Base-by-base conservation (phyloP, 1,140 invertebrate genomes). In the Zeugodacus cucurbitae region DNA sequence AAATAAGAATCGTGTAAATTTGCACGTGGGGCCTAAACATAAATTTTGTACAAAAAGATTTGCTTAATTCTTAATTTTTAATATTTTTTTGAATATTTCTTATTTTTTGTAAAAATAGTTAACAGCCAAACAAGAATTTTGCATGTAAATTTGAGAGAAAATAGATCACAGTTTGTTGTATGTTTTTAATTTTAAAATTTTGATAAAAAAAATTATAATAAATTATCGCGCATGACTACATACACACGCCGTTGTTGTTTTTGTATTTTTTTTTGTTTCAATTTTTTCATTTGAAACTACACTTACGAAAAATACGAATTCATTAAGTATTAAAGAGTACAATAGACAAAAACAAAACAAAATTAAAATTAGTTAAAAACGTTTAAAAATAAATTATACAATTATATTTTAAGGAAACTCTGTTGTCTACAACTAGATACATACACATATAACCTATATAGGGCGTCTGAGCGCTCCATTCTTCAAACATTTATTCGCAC, bases 91-190 rank as follows among this genome's bases (percentile, higher is more conserved):
- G 89, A 54, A 67, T 86, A 88, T 4, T 10, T 48, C 70, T 62
- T 82, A 74, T 44, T 62, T 59, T 37, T 22, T 87, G 32, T 78
- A 89, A 89, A 90, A 89, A 90, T 89, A 89, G 89, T 74, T 89
- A 92, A 92, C 89, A 92, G 90, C 91, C 91, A 92, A 92, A 92
- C 89, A 89, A 89, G 89, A 92, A 92, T 92, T 92, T 92, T 89
- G 91, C 89, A 74, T 90, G 89, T 90, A 90, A 88, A 89, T 70
- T 89, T 90, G 48, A 58, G 85, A 91, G 90, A 89, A 91, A 90
- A 89, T 90, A 91, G 91, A 92, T 92, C 91, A 92, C 91, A 92
- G 91, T 92, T 92, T 91, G 91, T 91, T 87, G 41, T 82, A 74
- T 87, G 70, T 88, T 88, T 70, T 88, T 87, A 89, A 85, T 88